These are phyloP conservation scores for Drosophila suboccidentalis DNA, from an alignment of 2,888 invertebrate species.

Conservation along the genomic window DNA sequence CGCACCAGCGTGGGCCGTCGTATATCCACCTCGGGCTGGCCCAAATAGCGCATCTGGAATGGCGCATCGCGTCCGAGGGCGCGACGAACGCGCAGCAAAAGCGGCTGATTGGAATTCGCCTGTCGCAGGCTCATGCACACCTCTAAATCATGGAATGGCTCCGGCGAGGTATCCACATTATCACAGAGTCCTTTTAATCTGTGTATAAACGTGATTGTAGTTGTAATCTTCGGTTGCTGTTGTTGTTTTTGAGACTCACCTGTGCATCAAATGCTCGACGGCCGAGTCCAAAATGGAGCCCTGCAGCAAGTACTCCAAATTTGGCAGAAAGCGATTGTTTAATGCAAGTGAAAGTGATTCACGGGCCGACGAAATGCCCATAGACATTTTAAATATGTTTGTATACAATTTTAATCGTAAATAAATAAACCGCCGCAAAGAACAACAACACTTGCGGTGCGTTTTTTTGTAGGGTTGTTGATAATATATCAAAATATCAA, in stretches of 20 bases:
- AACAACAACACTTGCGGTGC: neutral
- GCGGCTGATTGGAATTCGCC: conserved; percentile 88
- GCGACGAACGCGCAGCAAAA: conserved; percentile 93
- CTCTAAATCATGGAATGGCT: conserved; percentile 97
- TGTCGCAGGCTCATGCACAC: conserved; percentile 93
- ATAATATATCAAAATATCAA: too few species aligned
- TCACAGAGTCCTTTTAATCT: conserved; percentile 95
- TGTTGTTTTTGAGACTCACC: conserved; percentile 80
- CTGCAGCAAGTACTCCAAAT: conserved; percentile 96
- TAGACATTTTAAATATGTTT: conserved; percentile 12
- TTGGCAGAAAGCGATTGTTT: conserved; percentile 94
- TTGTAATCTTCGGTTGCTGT: too few species aligned
- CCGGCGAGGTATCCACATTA: conserved; percentile 95
- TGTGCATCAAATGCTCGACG: conserved; percentile 95
- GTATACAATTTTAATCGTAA: neutral
- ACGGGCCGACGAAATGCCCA: conserved; percentile 77
- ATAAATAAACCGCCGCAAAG: neutral
- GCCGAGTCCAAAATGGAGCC: conserved; percentile 97
- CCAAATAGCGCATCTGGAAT: conserved; percentile 96
- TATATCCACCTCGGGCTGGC: conserved; percentile 95
- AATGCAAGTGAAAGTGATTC: conserved; percentile 91
- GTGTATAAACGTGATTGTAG: conserved; percentile 35
- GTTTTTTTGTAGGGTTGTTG: too few species aligned
- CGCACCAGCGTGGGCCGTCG: conserved; percentile 95
- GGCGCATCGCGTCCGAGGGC: conserved; percentile 89